Conservation (phyloP, 2,888 invertebrate genomes). For the Drosophila birchii region DNA sequence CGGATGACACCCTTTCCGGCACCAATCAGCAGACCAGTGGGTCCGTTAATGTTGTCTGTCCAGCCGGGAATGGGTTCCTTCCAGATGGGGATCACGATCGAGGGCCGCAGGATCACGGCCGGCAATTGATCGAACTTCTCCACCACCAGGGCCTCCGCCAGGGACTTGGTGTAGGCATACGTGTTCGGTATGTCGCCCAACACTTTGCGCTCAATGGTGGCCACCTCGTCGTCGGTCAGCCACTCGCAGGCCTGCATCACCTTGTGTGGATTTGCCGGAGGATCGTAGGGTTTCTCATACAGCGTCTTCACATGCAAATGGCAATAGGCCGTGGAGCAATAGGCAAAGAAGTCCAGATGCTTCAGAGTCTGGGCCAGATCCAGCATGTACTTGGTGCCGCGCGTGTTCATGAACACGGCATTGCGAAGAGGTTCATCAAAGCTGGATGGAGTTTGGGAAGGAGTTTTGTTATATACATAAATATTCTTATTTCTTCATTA, state of each 20-base stretch:
- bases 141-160: slow-evolving; percentile 93
- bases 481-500: too few relatives aligned
- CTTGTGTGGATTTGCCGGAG: slow-evolving; percentile 91
- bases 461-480: too few relatives aligned
- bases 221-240: slow-evolving; percentile 90
- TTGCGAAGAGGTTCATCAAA: slow-evolving; percentile 96
- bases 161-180: slow-evolving; percentile 94
- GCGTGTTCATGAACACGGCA: slow-evolving; percentile 95
- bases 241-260: slow-evolving; percentile 92
- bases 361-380: slow-evolving; percentile 92
- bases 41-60: slow-evolving; percentile 98
- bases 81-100: slow-evolving; percentile 95
- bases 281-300: slow-evolving; percentile 94
- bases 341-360: slow-evolving; percentile 88
- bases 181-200: slow-evolving; percentile 83
- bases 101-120: slow-evolving; percentile 92
- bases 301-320: slow-evolving; percentile 93
- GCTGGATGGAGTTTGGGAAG: slow-evolving; percentile 77
- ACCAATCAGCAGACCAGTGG: slow-evolving; percentile 91
- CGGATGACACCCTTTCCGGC: slow-evolving; percentile 95
- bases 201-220: slow-evolving; percentile 88
- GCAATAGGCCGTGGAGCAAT: slow-evolving; percentile 96
- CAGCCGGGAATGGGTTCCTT: slow-evolving; percentile 93
- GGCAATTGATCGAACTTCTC: slow-evolving; percentile 92
- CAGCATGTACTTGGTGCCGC: slow-evolving; percentile 95